Conservation (phyloP, 2,797 vertebrate species). For the Scolopax bukidnonensis region DNA sequence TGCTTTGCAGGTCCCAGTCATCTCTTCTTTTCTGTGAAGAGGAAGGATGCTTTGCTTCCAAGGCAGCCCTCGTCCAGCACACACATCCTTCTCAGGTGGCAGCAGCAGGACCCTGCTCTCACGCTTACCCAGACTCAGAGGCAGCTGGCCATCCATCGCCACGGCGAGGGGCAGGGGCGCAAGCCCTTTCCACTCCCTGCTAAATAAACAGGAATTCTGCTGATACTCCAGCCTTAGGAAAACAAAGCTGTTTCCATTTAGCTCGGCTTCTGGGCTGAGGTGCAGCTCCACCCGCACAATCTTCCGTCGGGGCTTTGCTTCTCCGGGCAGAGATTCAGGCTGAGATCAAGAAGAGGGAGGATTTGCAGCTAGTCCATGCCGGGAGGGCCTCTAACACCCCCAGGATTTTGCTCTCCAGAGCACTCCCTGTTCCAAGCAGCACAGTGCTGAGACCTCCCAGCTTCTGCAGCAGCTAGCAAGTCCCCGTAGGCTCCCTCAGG, state of each 20-base stretch:
- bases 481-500: neutral
- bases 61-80: neutral
- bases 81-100: neutral
- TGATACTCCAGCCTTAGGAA: conserved; percentile 44
- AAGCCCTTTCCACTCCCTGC: neutral
- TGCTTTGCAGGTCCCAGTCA: neutral
- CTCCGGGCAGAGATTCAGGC: conserved; percentile 44
- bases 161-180: neutral
- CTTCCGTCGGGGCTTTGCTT: conserved; percentile 9
- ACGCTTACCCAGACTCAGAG: neutral
- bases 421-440: neutral
- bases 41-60: neutral
- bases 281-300: conserved; percentile 41
- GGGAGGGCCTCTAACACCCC: conserved; percentile 11
- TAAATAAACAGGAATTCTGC: conserved; percentile 49
- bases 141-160: neutral
- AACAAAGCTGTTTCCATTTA: conserved; percentile 67
- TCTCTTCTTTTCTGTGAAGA: neutral
- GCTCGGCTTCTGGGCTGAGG: conserved; percentile 23
- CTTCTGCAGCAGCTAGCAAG: neutral
- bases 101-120: neutral
- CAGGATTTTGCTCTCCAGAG: conserved; percentile 6
- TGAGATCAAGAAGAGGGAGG: conserved; percentile 28
- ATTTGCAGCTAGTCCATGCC: neutral
- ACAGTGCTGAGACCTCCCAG: neutral